Base-by-base conservation (phyloP, 2,113 vertebrate genomes). In the Cavia aperea region DNA sequence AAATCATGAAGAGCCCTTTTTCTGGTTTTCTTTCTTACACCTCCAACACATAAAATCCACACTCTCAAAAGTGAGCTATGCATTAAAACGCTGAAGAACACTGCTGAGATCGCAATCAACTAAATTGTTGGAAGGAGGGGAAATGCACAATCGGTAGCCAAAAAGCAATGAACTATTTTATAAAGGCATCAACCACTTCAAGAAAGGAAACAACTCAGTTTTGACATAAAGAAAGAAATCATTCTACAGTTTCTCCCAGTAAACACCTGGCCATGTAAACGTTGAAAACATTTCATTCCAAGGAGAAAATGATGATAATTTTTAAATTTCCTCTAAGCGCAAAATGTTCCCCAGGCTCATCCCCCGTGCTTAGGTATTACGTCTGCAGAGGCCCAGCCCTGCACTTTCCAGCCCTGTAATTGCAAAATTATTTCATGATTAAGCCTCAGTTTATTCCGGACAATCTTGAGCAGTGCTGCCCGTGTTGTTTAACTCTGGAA, bases 381-480 rank as follows among this genome's bases (percentile, higher is more conserved):
- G 58, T 87, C 70, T 93, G 73, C 89, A 89, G 46, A 95, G 49
- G 16, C 33, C 46, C 39, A 88, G 72, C 19, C 21, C 63, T 70
- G 54, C 72, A 85, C 84, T 83, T 87, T 78, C 78, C 83, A 92
- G 66, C 60, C 19, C 91, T 93, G 51, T 81, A 96, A 88, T 65
- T 95, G 87, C 86, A 97, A 96, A 97, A 95, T 81, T 81, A 96
- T 95, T 92, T 93, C 72, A 31, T 92, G 93, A 95, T 92, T 81
- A 94, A 95, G 62, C 46, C 86, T 93, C 62, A 81, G 60, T 92
- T 93, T 88, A 81, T 90, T 92, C 92, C 68, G 90, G 83, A 94
- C 73, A 94, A 94, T 93, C 85, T 87, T 29, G 23, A 85, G 36
- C 49, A 90, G 87, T 29, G 70, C 77, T 84, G 13, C 51, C 93